Evolutionary conservation across 2,797 vertebrate species (phyloP), one percentile per base, ranked within the genome.

Genomic region (Loriculus beryllinus): DNA sequence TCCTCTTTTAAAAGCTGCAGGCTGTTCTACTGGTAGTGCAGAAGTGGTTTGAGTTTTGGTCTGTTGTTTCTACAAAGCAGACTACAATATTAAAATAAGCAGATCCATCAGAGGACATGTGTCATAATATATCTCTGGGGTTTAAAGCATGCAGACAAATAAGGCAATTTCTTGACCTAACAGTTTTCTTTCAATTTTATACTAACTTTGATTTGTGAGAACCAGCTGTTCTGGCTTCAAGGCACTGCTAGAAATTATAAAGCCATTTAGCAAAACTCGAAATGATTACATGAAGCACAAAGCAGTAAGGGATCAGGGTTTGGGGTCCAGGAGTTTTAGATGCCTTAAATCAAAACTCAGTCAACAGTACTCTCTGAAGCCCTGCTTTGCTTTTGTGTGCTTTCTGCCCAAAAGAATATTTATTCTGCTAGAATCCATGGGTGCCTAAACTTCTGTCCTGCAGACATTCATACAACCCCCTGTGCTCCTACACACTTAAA

Each of bases 191-290:
- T 77, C 54, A 45, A 49, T 91, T 85, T 79, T 47, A 33, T 79
- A 65, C 23, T 68, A 68, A 71, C 74, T 92, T 86, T 65, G 42
- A 72, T 88, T 76, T 85, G 79, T 79, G 65, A 91, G 81, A 93
- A 87, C 37, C 63, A 84, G 90, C 39, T 90, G 69, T 12, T 88
- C 83, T 67, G 54, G 59, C 82, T 88, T 43, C 35, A 52, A 91
- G 78, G 67, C 63, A 69, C 67, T 54, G 67, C 29, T 82, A 76
- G 42, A 92, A 91, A 86, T 69, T 86, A 86, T 45, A 64, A 88
- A 92, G 57, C 8, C 33, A 49, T 80, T 94, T 88, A 79, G 29
- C 22, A 82, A 81, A 82, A 82, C n/a, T 80, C 79, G 78, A 91
- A 92, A 84, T 43, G 9, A 85, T 62, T 92, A 43, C 64, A 85